These are phyloP conservation scores for Chydorus sphaericus DNA, from an alignment of 2,888 invertebrate genomes.

Conservation along the genomic window DNA sequence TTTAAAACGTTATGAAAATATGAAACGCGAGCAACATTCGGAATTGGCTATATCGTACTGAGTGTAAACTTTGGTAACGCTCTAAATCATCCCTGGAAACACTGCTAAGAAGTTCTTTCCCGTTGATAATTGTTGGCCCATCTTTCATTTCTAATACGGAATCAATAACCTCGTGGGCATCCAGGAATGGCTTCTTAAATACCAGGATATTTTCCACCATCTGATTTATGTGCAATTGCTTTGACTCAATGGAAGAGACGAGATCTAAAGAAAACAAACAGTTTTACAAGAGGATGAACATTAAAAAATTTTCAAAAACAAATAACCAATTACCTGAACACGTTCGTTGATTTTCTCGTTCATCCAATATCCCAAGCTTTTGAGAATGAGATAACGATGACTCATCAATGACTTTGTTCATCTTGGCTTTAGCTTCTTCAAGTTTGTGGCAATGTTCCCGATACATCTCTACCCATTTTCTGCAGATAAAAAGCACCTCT, in stretches of 20 bases:
- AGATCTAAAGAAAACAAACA: neutral
- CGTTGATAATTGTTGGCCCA: neutral
- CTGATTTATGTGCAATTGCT: neutral
- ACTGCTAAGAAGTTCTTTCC: neutral
- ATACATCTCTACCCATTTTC: neutral
- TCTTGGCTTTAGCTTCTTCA: too few species aligned
- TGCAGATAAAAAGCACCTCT: neutral
- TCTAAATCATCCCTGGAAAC: conserved; percentile 5
- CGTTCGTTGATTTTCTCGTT: neutral
- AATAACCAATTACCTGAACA: neutral
- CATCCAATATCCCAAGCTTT: neutral
- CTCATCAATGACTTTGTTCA: neutral
- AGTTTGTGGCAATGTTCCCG: neutral
- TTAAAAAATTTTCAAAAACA: neutral
- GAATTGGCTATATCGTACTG: too few species aligned
- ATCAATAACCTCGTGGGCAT: neutral
- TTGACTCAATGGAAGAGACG: neutral
- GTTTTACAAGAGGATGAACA: neutral
- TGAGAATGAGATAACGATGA: neutral
- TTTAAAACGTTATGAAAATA: too few species aligned
- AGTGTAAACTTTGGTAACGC: conserved; percentile 6
- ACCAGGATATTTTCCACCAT: neutral
- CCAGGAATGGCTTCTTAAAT: neutral
- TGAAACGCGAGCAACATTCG: too few species aligned
- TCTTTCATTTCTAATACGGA: neutral